These are phyloP conservation scores for Cricetomys ansorgei DNA, from an alignment of 2,113 vertebrate genomes.

Conservation along the genomic window DNA sequence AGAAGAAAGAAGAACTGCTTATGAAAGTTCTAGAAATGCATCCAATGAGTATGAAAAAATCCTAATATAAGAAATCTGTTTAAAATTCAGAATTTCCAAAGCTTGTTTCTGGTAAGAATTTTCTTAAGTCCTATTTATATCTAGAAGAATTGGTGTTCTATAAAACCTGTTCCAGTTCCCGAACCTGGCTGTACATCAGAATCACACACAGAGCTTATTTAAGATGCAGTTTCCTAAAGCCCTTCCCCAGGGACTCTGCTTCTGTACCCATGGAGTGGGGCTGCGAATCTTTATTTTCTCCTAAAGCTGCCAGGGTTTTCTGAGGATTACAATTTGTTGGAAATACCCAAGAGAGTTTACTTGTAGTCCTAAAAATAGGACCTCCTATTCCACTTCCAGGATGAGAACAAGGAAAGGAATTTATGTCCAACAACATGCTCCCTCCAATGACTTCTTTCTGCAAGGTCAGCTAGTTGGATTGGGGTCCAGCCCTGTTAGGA, in stretches of 20 bases:
- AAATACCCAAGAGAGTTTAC: neutral
- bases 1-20: neutral
- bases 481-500: neutral
- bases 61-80: neutral
- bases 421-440: neutral
- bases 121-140: slow-evolving; percentile 44
- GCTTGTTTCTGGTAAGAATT: neutral
- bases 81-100: neutral
- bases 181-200: slow-evolving; percentile 49
- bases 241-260: neutral
- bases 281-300: neutral
- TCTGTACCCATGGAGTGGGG: neutral
- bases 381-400: neutral
- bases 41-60: neutral
- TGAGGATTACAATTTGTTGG: neutral
- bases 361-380: neutral
- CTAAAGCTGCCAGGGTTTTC: neutral
- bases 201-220: neutral
- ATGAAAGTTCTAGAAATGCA: neutral
- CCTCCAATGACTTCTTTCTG: neutral
- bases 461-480: neutral
- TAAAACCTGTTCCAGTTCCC: slow-evolving; percentile 22
- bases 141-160: slow-evolving; percentile 34
- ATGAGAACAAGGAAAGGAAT: neutral
- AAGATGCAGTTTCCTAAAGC: slow-evolving; percentile 15